phyloP scores from a whole-genome alignment of 92 coral and sea anemone species.

The Paramuricea clavata region DNA sequence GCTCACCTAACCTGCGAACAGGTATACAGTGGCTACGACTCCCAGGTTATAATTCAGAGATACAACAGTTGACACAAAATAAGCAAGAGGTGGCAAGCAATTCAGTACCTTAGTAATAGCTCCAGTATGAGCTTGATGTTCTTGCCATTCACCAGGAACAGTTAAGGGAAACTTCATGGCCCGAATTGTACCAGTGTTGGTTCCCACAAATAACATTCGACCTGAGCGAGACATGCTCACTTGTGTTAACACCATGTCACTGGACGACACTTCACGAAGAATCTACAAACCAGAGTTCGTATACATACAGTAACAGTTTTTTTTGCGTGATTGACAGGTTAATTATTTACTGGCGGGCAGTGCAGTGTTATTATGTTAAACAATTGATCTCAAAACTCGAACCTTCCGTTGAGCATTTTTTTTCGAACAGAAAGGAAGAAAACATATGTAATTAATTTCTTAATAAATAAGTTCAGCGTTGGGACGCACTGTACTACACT shows the following conservation, averaged over 20 bases:
- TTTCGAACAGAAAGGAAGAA: too few relatives aligned
- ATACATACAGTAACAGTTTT: background rate
- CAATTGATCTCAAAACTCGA: too few relatives aligned
- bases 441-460: too few relatives aligned
- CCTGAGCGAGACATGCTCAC: constrained; percentile 99
- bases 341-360: too few relatives aligned
- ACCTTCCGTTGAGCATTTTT: too few relatives aligned
- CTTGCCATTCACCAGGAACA: constrained; percentile 99
- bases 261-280: constrained; percentile 95
- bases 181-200: constrained; percentile 91
- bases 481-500: too few relatives aligned
- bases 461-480: too few relatives aligned
- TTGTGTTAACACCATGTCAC: constrained; percentile 89
- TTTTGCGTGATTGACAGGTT: background rate
- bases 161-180: constrained; percentile 99
- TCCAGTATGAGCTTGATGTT: constrained; percentile 95
- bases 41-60: too few relatives aligned
- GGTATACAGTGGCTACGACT: too few relatives aligned
- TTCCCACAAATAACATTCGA: constrained; percentile 95
- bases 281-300: constrained; percentile 65
- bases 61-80: too few relatives aligned
- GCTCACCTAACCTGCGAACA: background rate
- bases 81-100: background rate
- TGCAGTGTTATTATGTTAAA: too few relatives aligned
- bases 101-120: constrained; percentile 83